phyloP scores from a whole-genome alignment of 2,888 invertebrate genomes.

The Philereme transversata region DNA sequence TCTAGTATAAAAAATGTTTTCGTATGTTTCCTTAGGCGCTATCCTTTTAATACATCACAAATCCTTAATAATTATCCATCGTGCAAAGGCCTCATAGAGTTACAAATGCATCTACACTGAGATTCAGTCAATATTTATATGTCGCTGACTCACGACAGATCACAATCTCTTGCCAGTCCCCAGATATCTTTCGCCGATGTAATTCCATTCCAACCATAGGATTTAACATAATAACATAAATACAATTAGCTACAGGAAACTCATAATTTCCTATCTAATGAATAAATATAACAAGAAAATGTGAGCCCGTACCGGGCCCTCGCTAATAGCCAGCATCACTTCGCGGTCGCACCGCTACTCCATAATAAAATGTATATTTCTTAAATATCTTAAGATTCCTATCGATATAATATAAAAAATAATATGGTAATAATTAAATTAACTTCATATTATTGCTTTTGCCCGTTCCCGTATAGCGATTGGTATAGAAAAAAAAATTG shows the following conservation, averaged over 20 bases:
- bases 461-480: slow-evolving; percentile 85
- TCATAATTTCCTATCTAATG: slow-evolving; percentile 82
- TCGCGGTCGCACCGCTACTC: slow-evolving; percentile 82
- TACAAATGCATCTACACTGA: slow-evolving; percentile 85
- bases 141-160: slow-evolving; percentile 84
- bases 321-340: slow-evolving; percentile 78
- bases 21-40: slow-evolving; percentile 85
- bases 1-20: slow-evolving; percentile 84
- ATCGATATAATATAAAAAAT: slow-evolving; percentile 83
- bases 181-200: slow-evolving; percentile 75
- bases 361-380: slow-evolving; percentile 65
- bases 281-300: slow-evolving; percentile 82
- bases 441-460: slow-evolving; percentile 85
- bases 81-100: slow-evolving; percentile 84
- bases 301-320: slow-evolving; percentile 65
- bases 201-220: slow-evolving; percentile 78
- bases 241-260: slow-evolving; percentile 83
- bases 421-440: slow-evolving; percentile 84
- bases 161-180: slow-evolving; percentile 83
- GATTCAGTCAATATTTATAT: slow-evolving; percentile 85
- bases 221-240: slow-evolving; percentile 76
- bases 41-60: slow-evolving; percentile 84
- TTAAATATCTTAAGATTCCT: slow-evolving; percentile 77
- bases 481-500: slow-evolving; percentile 81
- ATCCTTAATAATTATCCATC: slow-evolving; percentile 84